Conservation (phyloP, 1,140 invertebrate species). For the Gyrodactylus bullatarudis region DNA sequence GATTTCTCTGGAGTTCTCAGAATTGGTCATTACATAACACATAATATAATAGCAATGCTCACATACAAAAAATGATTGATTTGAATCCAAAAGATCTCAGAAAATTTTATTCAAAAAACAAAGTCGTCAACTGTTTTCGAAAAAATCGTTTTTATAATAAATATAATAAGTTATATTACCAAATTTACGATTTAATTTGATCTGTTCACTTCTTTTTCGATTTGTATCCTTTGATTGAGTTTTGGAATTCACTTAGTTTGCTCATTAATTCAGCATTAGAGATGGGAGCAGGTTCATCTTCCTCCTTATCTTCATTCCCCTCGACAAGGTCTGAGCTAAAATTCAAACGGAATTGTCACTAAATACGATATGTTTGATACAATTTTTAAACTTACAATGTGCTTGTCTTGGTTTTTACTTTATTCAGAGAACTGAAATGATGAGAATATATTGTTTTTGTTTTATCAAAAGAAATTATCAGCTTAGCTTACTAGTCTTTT, state of each 20-base stretch:
- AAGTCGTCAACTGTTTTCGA: too few relatives aligned
- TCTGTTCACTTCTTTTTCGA: too few relatives aligned
- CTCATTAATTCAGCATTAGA: neutral
- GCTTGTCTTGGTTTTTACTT: neutral
- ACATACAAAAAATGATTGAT: too few relatives aligned
- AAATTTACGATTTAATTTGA: too few relatives aligned
- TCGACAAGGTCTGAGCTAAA: neutral
- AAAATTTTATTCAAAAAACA: too few relatives aligned
- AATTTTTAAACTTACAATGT: neutral
- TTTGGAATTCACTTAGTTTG: neutral
- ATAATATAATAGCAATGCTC: too few relatives aligned
- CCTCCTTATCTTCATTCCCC: neutral
- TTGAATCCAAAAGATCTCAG: too few relatives aligned
- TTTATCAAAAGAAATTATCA: neutral
- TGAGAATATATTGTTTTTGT: too few relatives aligned
- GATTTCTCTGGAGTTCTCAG: too few relatives aligned
- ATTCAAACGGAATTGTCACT: neutral
- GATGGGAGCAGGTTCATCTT: neutral
- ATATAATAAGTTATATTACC: too few relatives aligned
- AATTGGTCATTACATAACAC: too few relatives aligned
- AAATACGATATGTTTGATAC: neutral
- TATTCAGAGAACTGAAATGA: neutral
- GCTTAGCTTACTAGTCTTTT: neutral
- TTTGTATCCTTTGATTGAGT: neutral
- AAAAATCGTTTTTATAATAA: too few relatives aligned